Base-by-base conservation (phyloP, 2,888 invertebrate genomes). In the Seira musarum region DNA sequence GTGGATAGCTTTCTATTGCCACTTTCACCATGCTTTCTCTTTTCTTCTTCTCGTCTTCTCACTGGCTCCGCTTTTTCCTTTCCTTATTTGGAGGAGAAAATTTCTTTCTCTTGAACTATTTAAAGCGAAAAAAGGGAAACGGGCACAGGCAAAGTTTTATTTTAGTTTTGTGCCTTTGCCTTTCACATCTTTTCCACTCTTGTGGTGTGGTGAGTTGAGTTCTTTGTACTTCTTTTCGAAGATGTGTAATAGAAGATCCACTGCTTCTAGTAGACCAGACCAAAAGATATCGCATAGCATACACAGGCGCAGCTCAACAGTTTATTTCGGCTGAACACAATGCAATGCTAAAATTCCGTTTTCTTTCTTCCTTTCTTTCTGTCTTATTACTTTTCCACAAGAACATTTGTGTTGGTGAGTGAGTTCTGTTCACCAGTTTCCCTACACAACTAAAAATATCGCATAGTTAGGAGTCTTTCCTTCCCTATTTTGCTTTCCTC, bases 251-350 rank as follows among this genome's bases (percentile, higher is more conserved):
- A 53, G 77, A 64, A 65, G 77, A 77, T 77, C 64, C 57, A 63
- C 21, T 53, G 30, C 30, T 30, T 30, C n/a, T n/a, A n/a, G n/a
- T n/a, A n/a, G 30, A 70, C 69, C 30, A 70, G 57, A 78, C 70
- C 68, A 30, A 30, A n/a, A 65, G 75, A 72, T 78, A 75, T 64
- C 74, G 66, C 24, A 60, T 79, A 69, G 66, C 35, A 79, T 75
- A 80, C 77, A 79, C 82, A 76, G 80, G 82, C 82, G 80, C 82
- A 81, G 74, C 82, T 84, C 82, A 82, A 82, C 84, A 84, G 84
- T 84, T 82, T 84, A 82, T 81, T 82, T 81, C 78, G 40, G 68
- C 73, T 61, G 76, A 53, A 80, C 76, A 82, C 80, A 80, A 80
- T 75, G 61, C 40, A 80, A 80, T 75, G 61, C 40, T 70, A 70